Evolutionary conservation across 2,797 vertebrate genomes (phyloP), one percentile per base, ranked within the genome.

Genomic region (Taenioides sp.): DNA sequence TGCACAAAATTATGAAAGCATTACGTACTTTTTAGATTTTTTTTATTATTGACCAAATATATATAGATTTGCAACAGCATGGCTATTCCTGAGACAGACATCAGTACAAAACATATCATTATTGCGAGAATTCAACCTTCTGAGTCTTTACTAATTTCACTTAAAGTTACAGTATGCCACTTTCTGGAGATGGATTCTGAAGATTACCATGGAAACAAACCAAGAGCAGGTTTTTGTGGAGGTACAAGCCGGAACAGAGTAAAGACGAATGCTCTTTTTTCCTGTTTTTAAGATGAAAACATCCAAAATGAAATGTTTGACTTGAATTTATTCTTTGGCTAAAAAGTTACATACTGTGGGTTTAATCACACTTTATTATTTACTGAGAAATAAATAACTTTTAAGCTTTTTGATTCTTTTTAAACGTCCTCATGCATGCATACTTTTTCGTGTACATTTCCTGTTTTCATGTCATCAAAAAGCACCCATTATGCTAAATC

Each of bases 401-500:
- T 47, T 47, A 47, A 47, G 43, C 34, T 9, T 37, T 37, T 17
- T 16, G 16, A 14, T 47, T 47, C 43, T 14, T 47, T 22, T 22
- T 23, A 55, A 14, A 59, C 1, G 2, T 7, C 18, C 58, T 28
- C 1, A 23, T 63, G 10, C 20, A 22, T n/a, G 10, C n/a, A 54
- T 54, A 62, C 31, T n/a, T 43, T 40, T 62, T 64, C 23, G n/a
- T 64, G 62, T 43, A 34, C 54, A 61, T 43, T 16, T 18, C 7
- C 9, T 0, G 1, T 65, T 70, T 17, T 65, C 2, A 67, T 61
- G 73, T 62, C 47, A 67, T 43, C 4, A 80, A 81, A 73, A 23
- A 27, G 58, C 60, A 70, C 74, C 76, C 80, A 52, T 85, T 76
- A 80, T 25, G 58, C 59, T 71, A 28, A 23, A 34, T 72, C 70